phyloP scores from a whole-genome alignment of 1,140 invertebrate genomes.

The Aphis gossypii region DNA sequence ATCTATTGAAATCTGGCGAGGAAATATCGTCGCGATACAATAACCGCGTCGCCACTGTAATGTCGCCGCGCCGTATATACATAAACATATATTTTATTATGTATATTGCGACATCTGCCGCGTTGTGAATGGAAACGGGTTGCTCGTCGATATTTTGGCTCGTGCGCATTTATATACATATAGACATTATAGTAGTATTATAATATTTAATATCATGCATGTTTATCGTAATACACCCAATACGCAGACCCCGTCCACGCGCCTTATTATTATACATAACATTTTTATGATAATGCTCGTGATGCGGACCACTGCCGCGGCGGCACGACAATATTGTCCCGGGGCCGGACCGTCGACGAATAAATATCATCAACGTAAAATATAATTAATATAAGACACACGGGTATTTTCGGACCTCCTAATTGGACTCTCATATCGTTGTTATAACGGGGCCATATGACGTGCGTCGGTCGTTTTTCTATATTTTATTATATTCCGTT shows the following conservation, averaged over 20 bases:
- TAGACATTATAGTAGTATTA: not conserved
- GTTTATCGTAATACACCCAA: not conserved
- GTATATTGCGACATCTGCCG: not conserved
- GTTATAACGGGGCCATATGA: not conserved
- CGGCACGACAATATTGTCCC: constrained; percentile 6
- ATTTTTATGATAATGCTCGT: not conserved
- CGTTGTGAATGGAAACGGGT: not conserved
- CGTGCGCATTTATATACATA: not conserved
- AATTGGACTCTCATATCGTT: not conserved
- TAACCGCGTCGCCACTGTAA: not conserved
- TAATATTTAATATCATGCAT: not conserved
- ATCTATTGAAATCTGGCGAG: constrained; percentile 14
- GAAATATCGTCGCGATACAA: not conserved
- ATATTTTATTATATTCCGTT: not conserved
- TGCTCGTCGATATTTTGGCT: constrained; percentile 16
- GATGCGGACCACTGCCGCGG: not conserved
- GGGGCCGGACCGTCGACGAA: constrained; percentile 7
- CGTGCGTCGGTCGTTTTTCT: not conserved
- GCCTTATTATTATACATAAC: not conserved
- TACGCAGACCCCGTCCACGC: not conserved
- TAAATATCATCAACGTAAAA: constrained; percentile 19
- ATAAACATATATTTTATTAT: not conserved
- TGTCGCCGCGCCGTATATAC: not conserved
- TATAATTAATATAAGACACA: constrained; percentile 5
- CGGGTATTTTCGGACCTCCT: constrained; percentile 5